Evolutionary conservation across 2,888 invertebrate species (phyloP).

Genomic region (Thelaira solivaga): DNA sequence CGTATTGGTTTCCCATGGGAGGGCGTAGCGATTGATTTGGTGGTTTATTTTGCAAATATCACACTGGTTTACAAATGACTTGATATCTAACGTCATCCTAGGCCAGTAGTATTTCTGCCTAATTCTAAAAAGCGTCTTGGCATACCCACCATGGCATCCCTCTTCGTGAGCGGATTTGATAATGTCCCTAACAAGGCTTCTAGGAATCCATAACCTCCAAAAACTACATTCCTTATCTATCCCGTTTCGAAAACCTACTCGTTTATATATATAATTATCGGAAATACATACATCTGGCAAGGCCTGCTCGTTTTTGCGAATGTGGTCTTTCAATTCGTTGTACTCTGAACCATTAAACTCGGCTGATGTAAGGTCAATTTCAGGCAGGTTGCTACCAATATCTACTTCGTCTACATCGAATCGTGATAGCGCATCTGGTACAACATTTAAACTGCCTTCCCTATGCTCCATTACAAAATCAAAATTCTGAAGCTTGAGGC

Average conservation of each 20-base stretch:
- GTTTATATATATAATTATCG: background rate
- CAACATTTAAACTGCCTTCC: too few relatives aligned
- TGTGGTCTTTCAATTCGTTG: background rate
- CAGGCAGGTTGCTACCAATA: background rate
- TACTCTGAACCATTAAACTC: background rate
- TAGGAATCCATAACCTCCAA: background rate
- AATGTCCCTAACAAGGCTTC: background rate
- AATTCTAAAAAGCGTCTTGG: background rate
- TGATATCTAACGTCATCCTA: too few relatives aligned
- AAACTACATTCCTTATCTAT: background rate
- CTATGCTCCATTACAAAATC: too few relatives aligned
- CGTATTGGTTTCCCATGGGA: background rate
- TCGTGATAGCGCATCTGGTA: too few relatives aligned
- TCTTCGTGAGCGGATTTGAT: background rate
- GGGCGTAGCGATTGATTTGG: background rate
- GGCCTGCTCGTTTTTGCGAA: background rate
- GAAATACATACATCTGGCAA: background rate
- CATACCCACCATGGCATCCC: background rate
- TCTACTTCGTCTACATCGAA: background rate
- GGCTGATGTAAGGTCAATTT: background rate
- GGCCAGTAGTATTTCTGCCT: too few relatives aligned
- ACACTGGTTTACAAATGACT: too few relatives aligned
- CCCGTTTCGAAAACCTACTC: background rate
- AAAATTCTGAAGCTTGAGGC: too few relatives aligned
- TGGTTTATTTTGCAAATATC: too few relatives aligned